Evolutionary conservation across 2,113 vertebrate genomes (phyloP), one percentile per base, ranked within the genome.

Genomic region (Hippoglossus stenolepis): DNA sequence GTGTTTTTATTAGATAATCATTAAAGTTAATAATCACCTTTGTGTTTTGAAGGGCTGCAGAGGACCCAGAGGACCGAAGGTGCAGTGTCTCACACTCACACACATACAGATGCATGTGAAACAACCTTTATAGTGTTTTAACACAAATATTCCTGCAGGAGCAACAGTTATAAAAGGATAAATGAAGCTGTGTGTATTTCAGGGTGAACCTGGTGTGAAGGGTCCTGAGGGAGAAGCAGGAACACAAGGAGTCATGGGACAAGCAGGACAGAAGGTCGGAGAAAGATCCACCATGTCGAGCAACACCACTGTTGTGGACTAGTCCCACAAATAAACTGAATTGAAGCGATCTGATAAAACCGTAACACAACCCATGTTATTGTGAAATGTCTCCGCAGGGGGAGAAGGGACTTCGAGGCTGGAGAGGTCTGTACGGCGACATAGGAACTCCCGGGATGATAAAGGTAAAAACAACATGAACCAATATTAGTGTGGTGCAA

Each of bases 371-470:
- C 31, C 31, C 5, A 6, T 31, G 31, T 31, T 13, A 13, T 13
- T 31, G 26, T 12, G 15, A 31, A 1, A 10, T 17, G 0, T 20
- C 6, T 81, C 54, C 20, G 2, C 83, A 93, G 91, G 91, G 90
- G 23, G 82, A 91, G 49, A 86, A 88, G 49, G 91, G 91, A 0
- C 24, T 75, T 20, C 6, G 84, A 77, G 91, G 91, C 69, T 93
- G 91, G 91, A 87, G 91, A 40, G 91, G 91, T 0, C 79, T 93
- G 40, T 86, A 89, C 0, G 91, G 91, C 60, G 89, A 90, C 6
- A 75, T 70, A 4, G 91, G 90, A n/a, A 72, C 83, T 28, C 80
- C 90, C 2, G 90, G 89, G 15, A 72, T 83, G 60, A 78, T 82
- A 9, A 89, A 90, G 90, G 91, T 92, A 40, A n/a, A 38, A 35